Evolutionary conservation across 2,888 invertebrate genomes (phyloP).

Genomic region (Apamea sordens): DNA sequence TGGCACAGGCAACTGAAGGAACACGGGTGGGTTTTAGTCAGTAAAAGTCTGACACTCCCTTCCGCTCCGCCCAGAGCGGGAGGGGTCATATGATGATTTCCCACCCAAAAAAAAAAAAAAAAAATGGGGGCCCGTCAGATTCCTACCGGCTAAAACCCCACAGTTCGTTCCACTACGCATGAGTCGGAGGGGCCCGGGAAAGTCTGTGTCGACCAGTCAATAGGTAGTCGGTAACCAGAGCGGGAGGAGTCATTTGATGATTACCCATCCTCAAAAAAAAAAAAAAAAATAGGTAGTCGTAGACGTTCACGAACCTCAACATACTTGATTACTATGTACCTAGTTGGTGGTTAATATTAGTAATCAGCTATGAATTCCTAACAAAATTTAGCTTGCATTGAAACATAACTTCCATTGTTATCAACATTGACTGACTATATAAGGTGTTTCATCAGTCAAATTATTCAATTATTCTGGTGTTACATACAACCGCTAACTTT

Average conservation of each 20-base stretch:
- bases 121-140: too few species aligned
- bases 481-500: not conserved
- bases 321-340: not conserved
- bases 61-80: too few species aligned
- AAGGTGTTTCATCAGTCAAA: not conserved
- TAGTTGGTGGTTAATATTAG: not conserved
- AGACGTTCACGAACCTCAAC: not conserved
- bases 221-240: too few species aligned
- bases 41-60: too few species aligned
- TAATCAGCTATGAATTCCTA: not conserved
- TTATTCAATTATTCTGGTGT: slow-evolving; percentile 19
- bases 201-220: not conserved
- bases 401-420: not conserved
- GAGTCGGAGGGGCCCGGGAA: not conserved
- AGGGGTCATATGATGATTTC: too few species aligned
- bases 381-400: not conserved
- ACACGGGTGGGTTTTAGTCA: too few species aligned
- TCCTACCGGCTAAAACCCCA: not conserved
- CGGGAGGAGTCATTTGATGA: too few species aligned
- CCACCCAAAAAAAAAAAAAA: too few species aligned
- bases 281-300: too few species aligned
- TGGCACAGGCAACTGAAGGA: too few species aligned
- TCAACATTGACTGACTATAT: not conserved
- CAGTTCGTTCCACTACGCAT: not conserved
- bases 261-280: too few species aligned